Evolutionary conservation across 2,113 vertebrate species (phyloP).

Genomic region (Oceanodroma tethys): DNA sequence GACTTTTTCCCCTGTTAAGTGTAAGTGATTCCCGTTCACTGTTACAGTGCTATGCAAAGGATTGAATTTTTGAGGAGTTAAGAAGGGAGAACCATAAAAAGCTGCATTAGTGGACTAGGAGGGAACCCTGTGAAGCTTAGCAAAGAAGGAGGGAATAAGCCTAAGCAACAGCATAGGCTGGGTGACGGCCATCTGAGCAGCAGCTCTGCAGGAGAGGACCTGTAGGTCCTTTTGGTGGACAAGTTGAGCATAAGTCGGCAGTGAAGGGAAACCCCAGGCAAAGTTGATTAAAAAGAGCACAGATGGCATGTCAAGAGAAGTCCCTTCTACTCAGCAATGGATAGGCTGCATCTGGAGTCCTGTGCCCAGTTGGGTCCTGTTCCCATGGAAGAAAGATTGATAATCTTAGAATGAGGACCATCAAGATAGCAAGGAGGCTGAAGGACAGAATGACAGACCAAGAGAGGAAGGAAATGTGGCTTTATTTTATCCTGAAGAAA

Average conservation of each 20-base stretch:
- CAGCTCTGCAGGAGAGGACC: not conserved
- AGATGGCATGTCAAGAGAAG: not conserved
- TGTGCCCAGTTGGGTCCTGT: not conserved
- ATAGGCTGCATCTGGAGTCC: not conserved
- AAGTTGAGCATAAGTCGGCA: not conserved
- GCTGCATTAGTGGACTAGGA: not conserved
- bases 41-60: not conserved
- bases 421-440: not conserved
- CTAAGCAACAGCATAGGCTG: not conserved
- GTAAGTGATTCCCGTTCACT: not conserved
- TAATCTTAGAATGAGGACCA: not conserved
- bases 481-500: not conserved
- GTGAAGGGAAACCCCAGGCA: not conserved
- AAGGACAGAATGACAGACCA: not conserved
- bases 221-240: not conserved
- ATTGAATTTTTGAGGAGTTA: not conserved
- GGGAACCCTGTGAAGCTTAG: not conserved
- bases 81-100: not conserved
- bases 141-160: not conserved
- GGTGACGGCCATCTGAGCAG: not conserved
- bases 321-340: not conserved
- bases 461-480: not conserved
- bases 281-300: not conserved
- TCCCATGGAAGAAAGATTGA: not conserved
- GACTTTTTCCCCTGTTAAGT: not conserved